Base-by-base conservation (phyloP, 1,140 invertebrate species). In the Ooceraea biroi region DNA sequence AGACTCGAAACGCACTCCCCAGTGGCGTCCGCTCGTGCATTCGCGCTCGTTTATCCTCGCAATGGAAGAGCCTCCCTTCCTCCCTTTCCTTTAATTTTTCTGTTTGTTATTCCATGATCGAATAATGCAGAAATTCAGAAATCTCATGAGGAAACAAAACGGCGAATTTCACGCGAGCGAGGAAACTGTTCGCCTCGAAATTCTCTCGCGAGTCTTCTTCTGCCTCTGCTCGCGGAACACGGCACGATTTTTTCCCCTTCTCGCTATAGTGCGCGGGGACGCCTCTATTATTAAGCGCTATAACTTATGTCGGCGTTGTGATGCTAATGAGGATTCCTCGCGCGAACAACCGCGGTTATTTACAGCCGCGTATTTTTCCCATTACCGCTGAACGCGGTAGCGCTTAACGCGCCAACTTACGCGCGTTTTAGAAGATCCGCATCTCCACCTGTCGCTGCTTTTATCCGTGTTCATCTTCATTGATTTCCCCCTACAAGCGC, bases 271-370 rank as follows among this genome's bases (percentile, higher is more conserved):
- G 84, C 36, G 36, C 71, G 87, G 82, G 84, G 84, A 85, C 83
- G 83, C 82, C 90, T 90, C 88, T 91, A 91, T 90, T 88, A 91
- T 90, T 89, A 91, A 78, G 73, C 46, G 90, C 90, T 88, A 91
- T 91, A 91, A 91, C 86, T 90, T 91, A 91, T 74, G 84, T 85
- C 89, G 87, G 74, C 77, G 86, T 91, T 90, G 88, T 85, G 89
- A 91, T 91, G 90, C 89, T 91, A 91, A 91, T 91, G 90, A 91
- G 90, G 90, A 90, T 89, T 91, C 88, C 88, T 84, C 68, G 77
- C 82, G 52, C 82, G 77, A 80, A 76, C 76, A 48, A 48, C 52
- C 76, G 58, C 85, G 69, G 88, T 90, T 91, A 91, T 90, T 91
- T 88, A 91, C 88, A 85, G 52, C 85, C 57, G 22, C 58, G 69